These are phyloP conservation scores for Micrastur ruficollis DNA, from an alignment of 2,797 vertebrate genomes.

Conservation along the genomic window DNA sequence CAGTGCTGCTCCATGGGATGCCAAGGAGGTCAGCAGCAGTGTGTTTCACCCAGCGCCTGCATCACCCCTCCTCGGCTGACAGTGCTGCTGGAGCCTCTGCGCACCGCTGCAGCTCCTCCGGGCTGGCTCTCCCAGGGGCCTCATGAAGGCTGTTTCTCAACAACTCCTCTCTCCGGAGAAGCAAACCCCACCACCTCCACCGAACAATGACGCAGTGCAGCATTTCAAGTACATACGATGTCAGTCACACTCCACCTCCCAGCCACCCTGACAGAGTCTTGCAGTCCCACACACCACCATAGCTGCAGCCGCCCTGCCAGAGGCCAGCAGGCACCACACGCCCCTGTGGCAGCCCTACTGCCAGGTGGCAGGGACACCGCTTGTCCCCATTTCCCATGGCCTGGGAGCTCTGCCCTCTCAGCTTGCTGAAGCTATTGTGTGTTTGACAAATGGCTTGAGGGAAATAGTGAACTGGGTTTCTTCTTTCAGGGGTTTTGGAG, in stretches of 20 bases:
- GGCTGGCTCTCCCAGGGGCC: neutral
- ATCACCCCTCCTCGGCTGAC: neutral
- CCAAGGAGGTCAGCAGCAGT: fast-evolving
- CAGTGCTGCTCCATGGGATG: neutral
- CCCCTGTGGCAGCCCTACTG: neutral
- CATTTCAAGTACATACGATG: fast-evolving
- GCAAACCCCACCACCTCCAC: neutral
- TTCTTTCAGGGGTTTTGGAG: neutral
- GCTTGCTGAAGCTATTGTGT: neutral
- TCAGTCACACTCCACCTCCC: fast-evolving
- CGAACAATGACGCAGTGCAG: neutral
- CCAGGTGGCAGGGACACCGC: neutral
- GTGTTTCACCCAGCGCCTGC: neutral
- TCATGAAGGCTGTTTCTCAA: neutral
- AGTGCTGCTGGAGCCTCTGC: neutral
- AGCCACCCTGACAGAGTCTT: neutral
- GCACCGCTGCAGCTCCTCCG: fast-evolving
- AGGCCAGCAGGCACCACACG: neutral
- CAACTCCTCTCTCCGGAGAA: neutral
- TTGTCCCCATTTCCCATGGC: neutral
- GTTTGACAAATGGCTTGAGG: neutral
- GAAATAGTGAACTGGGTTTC: neutral
- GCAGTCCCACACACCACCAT: fast-evolving
- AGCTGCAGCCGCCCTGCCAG: fast-evolving
- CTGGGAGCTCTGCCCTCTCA: neutral